Conservation (phyloP, 2,888 invertebrate genomes). For the Tetragonula carbonaria region DNA sequence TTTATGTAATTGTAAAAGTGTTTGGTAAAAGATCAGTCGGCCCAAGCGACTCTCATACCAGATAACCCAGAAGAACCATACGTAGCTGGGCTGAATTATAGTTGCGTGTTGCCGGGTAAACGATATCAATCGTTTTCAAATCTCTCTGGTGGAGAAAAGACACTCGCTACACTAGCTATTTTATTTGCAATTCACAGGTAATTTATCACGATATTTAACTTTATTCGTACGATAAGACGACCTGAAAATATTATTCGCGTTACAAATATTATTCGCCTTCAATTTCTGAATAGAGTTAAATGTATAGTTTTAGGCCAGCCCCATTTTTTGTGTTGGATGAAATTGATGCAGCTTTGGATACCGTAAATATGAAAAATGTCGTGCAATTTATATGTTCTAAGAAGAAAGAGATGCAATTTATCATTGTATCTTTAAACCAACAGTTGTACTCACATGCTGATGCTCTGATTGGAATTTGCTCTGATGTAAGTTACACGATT, state of each 20-base stretch:
- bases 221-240: too few species aligned
- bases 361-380: conserved; percentile 98
- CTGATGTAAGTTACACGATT: conserved; percentile 18
- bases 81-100: conserved; percentile 97
- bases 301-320: conserved; percentile 92
- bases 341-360: conserved; percentile 99
- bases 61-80: conserved; percentile 99
- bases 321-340: conserved; percentile 99
- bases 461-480: conserved; percentile 55
- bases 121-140: conserved; percentile 98
- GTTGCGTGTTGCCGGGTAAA: conserved; percentile 98
- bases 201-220: not conserved
- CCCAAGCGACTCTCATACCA: conserved; percentile 95
- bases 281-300: not conserved
- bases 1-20: conserved; percentile 84
- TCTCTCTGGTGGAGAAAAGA: conserved; percentile 98
- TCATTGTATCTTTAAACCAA: conserved; percentile 98
- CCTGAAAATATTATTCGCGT: not conserved
- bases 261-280: not conserved
- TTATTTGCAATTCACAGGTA: conserved; percentile 98
- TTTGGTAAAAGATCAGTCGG: conserved; percentile 94
- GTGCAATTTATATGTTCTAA: conserved; percentile 96
- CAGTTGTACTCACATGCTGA: conserved; percentile 89
- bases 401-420: conserved; percentile 93
- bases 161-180: conserved; percentile 97